Evolutionary conservation across 2,888 invertebrate genomes (phyloP), one percentile per base, ranked within the genome.

Genomic region (Andrena flavipes): DNA sequence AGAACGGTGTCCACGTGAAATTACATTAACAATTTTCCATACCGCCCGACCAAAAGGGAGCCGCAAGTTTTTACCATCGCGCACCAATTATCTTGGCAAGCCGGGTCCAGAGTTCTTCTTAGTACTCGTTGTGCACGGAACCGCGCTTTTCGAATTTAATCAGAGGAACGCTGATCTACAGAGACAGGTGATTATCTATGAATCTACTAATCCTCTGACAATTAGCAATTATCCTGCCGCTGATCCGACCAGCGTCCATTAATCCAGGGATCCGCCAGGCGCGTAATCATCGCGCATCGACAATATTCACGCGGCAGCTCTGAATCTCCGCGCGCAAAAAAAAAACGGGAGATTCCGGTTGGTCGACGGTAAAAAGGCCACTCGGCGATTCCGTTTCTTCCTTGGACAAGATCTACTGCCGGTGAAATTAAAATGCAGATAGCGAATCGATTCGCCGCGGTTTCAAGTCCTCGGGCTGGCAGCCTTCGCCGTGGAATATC

Each of bases 371-470:
- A 54, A 78, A 78, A 77, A 30, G 62, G 62, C 42, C 78, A 33
- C 26, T 56, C 68, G 54, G 2, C 48, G 33, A 51, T 62, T 80
- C 49, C 35, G 29, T 51, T 60, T 65, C 65, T 71, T 54, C 42
- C 20, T 20, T 35, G 48, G 62, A 20, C n/a, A 51, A 62, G 74
- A 74, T 23, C 26, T 49, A 10, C 35, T 20, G 30, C 4, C 48
- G 42, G 80, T 29, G 68, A 60, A 69, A 74, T 81, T 82, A 74
- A 77, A 83, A 81, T 74, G 76, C 62, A 71, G 73, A 73, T 51
- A 64, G 23, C 26, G 67, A 74, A 76, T 83, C 76, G 76, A 83
- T 81, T 65, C 72, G 26, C 48, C 62, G 69, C 26, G 26, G 69
- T 64, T 63, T 49, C 49, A 20, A 20, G n/a, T 60, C 26, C 7